phyloP scores from a whole-genome alignment of 2,888 invertebrate genomes.

The Cistogaster globosa region DNA sequence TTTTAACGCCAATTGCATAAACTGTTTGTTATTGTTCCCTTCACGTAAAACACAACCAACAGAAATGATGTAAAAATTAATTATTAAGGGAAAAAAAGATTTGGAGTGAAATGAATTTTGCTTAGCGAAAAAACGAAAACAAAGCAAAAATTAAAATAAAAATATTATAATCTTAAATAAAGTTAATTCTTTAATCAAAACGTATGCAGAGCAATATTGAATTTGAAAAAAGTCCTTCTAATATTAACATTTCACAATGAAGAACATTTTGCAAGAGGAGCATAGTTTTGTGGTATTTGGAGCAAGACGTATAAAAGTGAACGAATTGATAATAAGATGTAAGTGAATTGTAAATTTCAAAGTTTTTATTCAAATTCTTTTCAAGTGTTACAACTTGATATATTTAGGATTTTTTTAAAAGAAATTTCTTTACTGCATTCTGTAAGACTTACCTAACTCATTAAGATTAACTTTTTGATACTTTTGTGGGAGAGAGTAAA shows the following conservation, averaged over 20 bases:
- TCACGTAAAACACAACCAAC: not conserved
- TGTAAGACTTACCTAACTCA: slow-evolving; percentile 20
- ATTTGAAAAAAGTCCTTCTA: too few species aligned
- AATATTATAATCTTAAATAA: not conserved
- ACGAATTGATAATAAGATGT: not conserved
- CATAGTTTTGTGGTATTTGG: slow-evolving; percentile 5
- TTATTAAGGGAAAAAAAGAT: slow-evolving; percentile 22
- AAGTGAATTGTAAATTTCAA: not conserved
- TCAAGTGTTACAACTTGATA: slow-evolving; percentile 19
- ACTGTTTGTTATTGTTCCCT: not conserved
- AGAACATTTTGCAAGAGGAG: too few species aligned
- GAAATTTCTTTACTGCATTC: not conserved
- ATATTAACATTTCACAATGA: too few species aligned
- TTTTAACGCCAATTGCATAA: slow-evolving; percentile 9
- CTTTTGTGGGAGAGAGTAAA: not conserved
- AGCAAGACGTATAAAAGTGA: not conserved
- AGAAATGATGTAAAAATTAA: slow-evolving; percentile 22
- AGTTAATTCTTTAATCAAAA: too few species aligned
- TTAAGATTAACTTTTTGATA: slow-evolving; percentile 18
- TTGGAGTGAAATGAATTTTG: slow-evolving; percentile 1
- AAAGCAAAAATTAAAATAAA: not conserved
- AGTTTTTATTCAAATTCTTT: not conserved
- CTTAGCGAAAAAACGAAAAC: not conserved
- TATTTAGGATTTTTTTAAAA: not conserved
- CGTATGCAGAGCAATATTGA: too few species aligned